A percentile compares a stretch with the other conserved stretches of the same genome.
phyloP scores from a whole-genome alignment of 2,797 vertebrate genomes.

The Mus spretus region DNA sequence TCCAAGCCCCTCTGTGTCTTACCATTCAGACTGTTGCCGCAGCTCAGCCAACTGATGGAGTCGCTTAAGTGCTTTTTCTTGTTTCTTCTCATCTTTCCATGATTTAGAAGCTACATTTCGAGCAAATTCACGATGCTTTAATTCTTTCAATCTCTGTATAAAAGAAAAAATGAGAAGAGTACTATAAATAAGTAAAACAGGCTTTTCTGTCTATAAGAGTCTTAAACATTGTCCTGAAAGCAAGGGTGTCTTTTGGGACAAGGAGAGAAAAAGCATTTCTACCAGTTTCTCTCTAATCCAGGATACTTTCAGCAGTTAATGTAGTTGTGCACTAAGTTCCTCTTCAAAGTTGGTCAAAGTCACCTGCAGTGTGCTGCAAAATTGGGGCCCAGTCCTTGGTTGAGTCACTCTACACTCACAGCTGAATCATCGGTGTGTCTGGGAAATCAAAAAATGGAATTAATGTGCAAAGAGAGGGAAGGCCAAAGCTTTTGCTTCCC shows the following conservation, averaged over 20 bases:
- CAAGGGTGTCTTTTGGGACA: background rate
- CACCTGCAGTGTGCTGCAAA: background rate
- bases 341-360: constrained; percentile 44
- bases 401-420: too few species aligned
- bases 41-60: constrained; percentile 97
- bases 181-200: constrained; percentile 39
- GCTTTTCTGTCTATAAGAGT: background rate
- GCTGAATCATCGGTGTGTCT: background rate
- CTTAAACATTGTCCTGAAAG: background rate
- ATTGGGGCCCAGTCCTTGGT: background rate
- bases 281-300: background rate
- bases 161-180: constrained; percentile 73
- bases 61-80: constrained; percentile 96
- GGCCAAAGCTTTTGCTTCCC: too few species aligned
- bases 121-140: constrained; percentile 99
- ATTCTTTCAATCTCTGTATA: constrained; percentile 96
- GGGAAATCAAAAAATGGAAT: background rate
- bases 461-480: background rate
- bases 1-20: constrained; percentile 81
- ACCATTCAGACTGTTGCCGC: constrained; percentile 95
- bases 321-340: background rate
- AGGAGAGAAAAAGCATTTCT: background rate
- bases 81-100: constrained; percentile 99
- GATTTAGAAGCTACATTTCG: constrained; percentile 99
- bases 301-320: constrained; percentile 9